Conservation (phyloP, 2,888 invertebrate species). For the Drosophila nr. fundita region DNA sequence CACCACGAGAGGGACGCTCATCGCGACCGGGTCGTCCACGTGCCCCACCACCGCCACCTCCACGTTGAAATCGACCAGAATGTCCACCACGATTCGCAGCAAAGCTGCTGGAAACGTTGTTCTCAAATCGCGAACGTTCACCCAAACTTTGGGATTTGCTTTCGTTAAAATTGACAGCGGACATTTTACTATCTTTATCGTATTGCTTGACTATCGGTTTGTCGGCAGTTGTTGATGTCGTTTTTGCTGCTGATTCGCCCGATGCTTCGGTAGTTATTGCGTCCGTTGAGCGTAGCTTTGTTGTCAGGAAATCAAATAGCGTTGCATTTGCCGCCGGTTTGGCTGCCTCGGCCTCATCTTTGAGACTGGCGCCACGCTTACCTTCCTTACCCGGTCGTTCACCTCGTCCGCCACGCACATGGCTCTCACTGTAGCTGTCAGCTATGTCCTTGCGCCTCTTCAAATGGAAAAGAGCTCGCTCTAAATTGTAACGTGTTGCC, state of each 20-base stretch:
- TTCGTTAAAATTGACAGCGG: conserved; percentile 15
- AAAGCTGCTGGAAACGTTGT: conserved; percentile 85
- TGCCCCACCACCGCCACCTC: conserved; percentile 21
- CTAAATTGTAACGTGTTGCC: conserved; percentile 90
- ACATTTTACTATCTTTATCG: conserved; percentile 37
- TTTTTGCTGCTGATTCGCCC: conserved; percentile 12
- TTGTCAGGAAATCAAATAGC: conserved; percentile 92
- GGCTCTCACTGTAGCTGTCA: conserved; percentile 41
- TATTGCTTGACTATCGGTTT: conserved; percentile 39
- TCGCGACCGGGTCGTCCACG: conserved; percentile 53
- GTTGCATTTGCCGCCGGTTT: conserved; percentile 93
- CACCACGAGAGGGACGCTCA: conserved; percentile 48
- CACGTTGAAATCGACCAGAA: conserved; percentile 31
- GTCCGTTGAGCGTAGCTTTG: conserved; percentile 87
- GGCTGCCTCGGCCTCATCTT: conserved; percentile 87
- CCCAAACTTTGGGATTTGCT: conserved; percentile 35
- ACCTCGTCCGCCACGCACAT: conserved; percentile 37
- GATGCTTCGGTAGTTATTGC: conserved; percentile 22
- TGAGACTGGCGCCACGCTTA: conserved; percentile 81
- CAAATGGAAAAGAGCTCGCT: conserved; percentile 89
- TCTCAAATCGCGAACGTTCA: conserved; percentile 82
- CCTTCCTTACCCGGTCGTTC: conserved; percentile 63
- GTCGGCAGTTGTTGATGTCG: conserved; percentile 44
- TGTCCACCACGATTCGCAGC: conserved; percentile 76
- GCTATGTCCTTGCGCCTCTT: conserved; percentile 87